These are phyloP conservation scores for Anthrax anthrax DNA, from an alignment of 2,888 invertebrate species.

Conservation along the genomic window DNA sequence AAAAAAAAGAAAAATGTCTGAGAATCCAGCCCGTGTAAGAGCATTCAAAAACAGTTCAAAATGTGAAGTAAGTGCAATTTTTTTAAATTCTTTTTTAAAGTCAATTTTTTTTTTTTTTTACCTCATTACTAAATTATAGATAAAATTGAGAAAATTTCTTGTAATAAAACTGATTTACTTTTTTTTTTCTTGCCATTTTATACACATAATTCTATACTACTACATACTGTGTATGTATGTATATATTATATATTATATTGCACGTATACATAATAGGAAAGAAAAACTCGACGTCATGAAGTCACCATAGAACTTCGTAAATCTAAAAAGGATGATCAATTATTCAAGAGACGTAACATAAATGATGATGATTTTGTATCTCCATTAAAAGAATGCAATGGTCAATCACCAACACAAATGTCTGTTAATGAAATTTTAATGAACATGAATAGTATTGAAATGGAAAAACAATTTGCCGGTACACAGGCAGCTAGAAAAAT, in stretches of 20 bases:
- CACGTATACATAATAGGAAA: constrained; percentile 25
- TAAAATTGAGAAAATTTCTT: too few relatives aligned
- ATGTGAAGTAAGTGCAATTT: neutral
- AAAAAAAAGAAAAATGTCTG: neutral
- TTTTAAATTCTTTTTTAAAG: too few relatives aligned
- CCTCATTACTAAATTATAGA: too few relatives aligned
- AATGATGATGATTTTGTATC: constrained; percentile 38
- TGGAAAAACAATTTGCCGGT: constrained; percentile 47
- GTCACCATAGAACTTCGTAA: constrained; percentile 83
- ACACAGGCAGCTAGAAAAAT: constrained; percentile 76
- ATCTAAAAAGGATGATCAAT: constrained; percentile 83
- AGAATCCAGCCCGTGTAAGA: neutral
- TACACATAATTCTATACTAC: too few relatives aligned
- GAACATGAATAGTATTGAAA: constrained; percentile 54
- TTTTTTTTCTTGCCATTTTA: too few relatives aligned
- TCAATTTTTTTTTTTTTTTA: too few relatives aligned
- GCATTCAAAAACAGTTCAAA: neutral
- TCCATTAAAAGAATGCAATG: constrained; percentile 37
- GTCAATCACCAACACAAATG: constrained; percentile 35
- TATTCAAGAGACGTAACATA: constrained; percentile 80
- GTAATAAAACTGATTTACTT: too few relatives aligned
- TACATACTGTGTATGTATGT: too few relatives aligned
- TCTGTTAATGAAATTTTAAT: constrained; percentile 56
- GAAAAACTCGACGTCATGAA: constrained; percentile 78
- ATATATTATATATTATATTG: too few relatives aligned